Percentiles rank a stretch among this genome's conserved stretches.
Conservation (phyloP, 1,140 invertebrate genomes). For the Drosophila kurseongensis region DNA sequence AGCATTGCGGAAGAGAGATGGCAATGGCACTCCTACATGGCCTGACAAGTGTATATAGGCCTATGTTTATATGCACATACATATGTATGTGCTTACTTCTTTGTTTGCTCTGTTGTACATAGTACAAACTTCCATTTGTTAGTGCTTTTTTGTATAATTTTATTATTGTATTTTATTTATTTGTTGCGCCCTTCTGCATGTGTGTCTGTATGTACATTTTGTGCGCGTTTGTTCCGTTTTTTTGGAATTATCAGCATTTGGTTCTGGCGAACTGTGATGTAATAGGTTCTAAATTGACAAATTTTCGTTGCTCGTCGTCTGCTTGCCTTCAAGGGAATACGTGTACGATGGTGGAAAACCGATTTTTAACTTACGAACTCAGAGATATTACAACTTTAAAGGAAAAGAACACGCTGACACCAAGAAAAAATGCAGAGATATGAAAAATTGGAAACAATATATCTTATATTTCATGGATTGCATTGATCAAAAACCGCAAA, state of each 20-base stretch:
- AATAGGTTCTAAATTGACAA: slow-evolving; percentile 59
- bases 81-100: slow-evolving; percentile 6
- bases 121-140: slow-evolving; percentile 18
- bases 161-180: slow-evolving; percentile 50
- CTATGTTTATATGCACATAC: slow-evolving; percentile 6
- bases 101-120: slow-evolving; percentile 24
- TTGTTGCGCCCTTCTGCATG: slow-evolving; percentile 60
- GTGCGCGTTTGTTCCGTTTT: slow-evolving; percentile 12
- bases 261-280: slow-evolving; percentile 57
- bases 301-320: slow-evolving; percentile 1
- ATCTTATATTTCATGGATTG: slow-evolving; percentile 8
- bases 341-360: too few relatives aligned
- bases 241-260: slow-evolving; percentile 57
- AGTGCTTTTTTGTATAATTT: slow-evolving; percentile 33
- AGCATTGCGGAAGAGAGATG: slow-evolving; percentile 2
- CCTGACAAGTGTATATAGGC: slow-evolving; percentile 49
- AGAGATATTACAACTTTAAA: too few relatives aligned
- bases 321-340: slow-evolving; percentile 6
- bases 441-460: background rate
- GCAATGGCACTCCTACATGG: slow-evolving; percentile 13
- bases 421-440: background rate
- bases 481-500: slow-evolving; percentile 1
- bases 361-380: too few relatives aligned
- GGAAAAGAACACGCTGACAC: too few relatives aligned
- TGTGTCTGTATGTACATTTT: slow-evolving; percentile 13